These are phyloP conservation scores for Columba janthina DNA, from an alignment of 2,113 vertebrate species.

Conservation along the genomic window DNA sequence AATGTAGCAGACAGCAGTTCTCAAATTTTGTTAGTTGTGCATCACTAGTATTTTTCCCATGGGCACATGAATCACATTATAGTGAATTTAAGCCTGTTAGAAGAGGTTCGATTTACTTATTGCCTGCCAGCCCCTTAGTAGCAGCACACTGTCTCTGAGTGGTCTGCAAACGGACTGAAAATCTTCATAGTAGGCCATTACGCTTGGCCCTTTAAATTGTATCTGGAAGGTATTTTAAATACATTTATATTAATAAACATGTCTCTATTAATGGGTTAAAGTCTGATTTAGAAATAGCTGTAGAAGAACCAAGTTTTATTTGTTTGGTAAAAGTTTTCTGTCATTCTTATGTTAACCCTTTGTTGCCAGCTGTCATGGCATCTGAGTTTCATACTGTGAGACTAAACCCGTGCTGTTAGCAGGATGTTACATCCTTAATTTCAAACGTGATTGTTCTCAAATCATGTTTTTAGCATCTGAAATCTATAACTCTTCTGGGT, in stretches of 20 bases:
- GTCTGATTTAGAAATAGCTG: constrained; percentile 25
- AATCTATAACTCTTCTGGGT: neutral
- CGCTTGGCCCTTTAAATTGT: constrained; percentile 33
- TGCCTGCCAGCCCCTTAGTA: neutral
- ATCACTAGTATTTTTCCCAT: neutral
- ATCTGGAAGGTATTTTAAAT: constrained; percentile 22
- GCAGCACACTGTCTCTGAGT: neutral
- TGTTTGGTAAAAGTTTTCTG: constrained; percentile 13
- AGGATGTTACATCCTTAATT: neutral
- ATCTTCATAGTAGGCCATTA: neutral
- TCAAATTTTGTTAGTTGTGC: neutral
- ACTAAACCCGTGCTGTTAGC: neutral
- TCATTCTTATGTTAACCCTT: constrained; percentile 30
- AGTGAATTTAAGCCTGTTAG: neutral
- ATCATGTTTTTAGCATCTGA: neutral
- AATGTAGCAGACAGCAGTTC: neutral
- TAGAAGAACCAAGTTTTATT: neutral
- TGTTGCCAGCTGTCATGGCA: neutral
- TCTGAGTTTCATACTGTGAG: neutral
- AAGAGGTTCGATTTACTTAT: neutral
- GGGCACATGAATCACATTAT: neutral
- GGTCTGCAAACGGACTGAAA: neutral
- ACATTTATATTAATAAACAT: neutral
- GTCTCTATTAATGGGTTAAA: constrained; percentile 12
- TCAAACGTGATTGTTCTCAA: neutral